Conservation (phyloP, 2,113 vertebrate genomes). For the Tenrec ecaudatus region DNA sequence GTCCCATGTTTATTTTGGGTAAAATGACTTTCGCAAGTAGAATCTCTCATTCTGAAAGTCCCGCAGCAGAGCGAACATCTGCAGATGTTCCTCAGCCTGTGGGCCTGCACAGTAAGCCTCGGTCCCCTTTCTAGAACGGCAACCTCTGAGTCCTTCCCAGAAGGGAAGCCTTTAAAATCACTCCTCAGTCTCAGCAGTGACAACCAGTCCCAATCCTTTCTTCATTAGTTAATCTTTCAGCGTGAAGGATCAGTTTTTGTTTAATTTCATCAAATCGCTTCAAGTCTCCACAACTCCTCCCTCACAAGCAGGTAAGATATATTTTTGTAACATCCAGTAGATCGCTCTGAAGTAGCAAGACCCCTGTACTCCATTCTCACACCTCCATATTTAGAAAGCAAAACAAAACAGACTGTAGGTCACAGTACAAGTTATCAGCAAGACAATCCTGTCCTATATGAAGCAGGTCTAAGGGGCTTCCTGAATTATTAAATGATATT, state of each 20-base stretch:
- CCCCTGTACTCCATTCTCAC: background rate
- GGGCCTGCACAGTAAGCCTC: background rate
- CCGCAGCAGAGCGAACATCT: background rate
- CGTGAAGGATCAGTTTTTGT: background rate
- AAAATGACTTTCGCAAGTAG: background rate
- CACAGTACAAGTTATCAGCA: background rate
- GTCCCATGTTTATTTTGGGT: background rate
- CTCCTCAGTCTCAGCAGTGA: background rate
- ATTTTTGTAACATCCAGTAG: background rate
- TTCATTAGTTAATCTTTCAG: background rate
- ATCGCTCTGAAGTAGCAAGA: background rate
- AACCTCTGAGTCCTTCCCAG: background rate
- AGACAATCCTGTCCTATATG: background rate
- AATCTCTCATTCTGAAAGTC: background rate
- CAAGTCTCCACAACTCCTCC: background rate
- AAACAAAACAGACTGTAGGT: background rate
- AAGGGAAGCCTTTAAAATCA: background rate
- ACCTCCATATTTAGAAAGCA: background rate
- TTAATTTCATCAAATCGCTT: background rate
- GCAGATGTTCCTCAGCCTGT: background rate
- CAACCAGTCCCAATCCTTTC: background rate
- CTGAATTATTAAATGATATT: background rate
- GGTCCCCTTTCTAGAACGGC: background rate
- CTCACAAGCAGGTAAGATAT: background rate
- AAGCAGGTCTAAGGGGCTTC: background rate